phyloP scores from a whole-genome alignment of 2,888 invertebrate species.

The Carabus problematicus region DNA sequence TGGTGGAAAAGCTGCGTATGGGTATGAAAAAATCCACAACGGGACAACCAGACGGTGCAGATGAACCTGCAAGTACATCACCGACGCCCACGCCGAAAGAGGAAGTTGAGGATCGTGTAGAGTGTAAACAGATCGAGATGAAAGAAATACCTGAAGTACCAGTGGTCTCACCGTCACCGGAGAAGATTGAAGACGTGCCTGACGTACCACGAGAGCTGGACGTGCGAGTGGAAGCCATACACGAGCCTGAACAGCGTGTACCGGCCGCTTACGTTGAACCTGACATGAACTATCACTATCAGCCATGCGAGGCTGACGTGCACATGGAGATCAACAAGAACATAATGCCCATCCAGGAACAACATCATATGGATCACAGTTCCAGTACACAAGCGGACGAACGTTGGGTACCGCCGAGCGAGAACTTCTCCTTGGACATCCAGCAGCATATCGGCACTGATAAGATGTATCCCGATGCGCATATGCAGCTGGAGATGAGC shows the following conservation, averaged over 20 bases:
- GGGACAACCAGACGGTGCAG: slow-evolving; percentile 49
- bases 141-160: slow-evolving; percentile 40
- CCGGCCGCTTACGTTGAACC: slow-evolving; percentile 27
- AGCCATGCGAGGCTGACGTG: slow-evolving; percentile 53
- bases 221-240: slow-evolving; percentile 46
- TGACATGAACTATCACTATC: slow-evolving; percentile 48
- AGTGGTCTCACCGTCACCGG: slow-evolving; percentile 44
- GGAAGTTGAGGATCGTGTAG: slow-evolving; percentile 47
- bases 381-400: slow-evolving; percentile 63
- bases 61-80: slow-evolving; percentile 52
- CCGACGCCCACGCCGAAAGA: slow-evolving; percentile 52
- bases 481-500: slow-evolving; percentile 34
- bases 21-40: slow-evolving; percentile 68
- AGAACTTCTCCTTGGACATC: slow-evolving; percentile 48
- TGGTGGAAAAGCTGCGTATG: slow-evolving; percentile 83
- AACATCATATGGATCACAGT: slow-evolving; percentile 58
- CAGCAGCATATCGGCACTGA: slow-evolving; percentile 29
- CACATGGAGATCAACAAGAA: slow-evolving; percentile 57
- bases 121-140: slow-evolving; percentile 9
- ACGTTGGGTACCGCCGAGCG: slow-evolving; percentile 69
- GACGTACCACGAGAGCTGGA: slow-evolving; percentile 24
- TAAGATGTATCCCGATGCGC: slow-evolving; percentile 38
- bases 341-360: slow-evolving; percentile 55
- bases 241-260: slow-evolving; percentile 45
- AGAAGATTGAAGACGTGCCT: slow-evolving; percentile 35